phyloP scores from a whole-genome alignment of 2,888 invertebrate genomes.

The Pristionchus arcanus region DNA sequence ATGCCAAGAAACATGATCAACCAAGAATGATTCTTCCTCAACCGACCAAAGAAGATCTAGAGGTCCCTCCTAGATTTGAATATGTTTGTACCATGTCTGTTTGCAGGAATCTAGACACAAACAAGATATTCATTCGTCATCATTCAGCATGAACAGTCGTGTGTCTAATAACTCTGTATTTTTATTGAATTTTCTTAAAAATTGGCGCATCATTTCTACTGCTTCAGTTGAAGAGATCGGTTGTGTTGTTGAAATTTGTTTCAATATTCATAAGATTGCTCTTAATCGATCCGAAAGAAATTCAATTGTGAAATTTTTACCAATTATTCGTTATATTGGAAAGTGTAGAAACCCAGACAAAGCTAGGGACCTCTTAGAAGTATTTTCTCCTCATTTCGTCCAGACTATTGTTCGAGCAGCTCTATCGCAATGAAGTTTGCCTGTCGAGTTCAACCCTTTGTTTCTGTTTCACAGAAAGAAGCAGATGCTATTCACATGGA shows the following conservation, averaged over 20 bases:
- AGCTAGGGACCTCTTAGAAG: neutral
- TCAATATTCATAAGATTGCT: conserved; percentile 10
- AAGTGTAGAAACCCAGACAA: neutral
- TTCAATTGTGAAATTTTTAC: neutral
- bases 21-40: too few relatives aligned
- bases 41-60: neutral
- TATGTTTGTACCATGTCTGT: neutral
- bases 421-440: conserved; percentile 16
- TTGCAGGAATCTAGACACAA: neutral
- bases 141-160: conserved; percentile 14
- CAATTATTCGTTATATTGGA: conserved; percentile 4
- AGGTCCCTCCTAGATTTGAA: neutral
- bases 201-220: neutral
- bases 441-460: neutral
- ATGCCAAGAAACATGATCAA: neutral
- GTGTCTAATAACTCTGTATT: neutral
- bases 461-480: too few relatives aligned
- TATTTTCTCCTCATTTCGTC: neutral
- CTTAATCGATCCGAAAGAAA: neutral
- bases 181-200: neutral
- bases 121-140: neutral
- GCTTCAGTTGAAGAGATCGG: neutral
- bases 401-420: neutral
- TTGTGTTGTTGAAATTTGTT: conserved; percentile 7
- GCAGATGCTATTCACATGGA: conserved; percentile 14